Evolutionary conservation across 2,888 invertebrate species (phyloP).

Genomic region (Scaptodrosophila latifasciaeformis): DNA sequence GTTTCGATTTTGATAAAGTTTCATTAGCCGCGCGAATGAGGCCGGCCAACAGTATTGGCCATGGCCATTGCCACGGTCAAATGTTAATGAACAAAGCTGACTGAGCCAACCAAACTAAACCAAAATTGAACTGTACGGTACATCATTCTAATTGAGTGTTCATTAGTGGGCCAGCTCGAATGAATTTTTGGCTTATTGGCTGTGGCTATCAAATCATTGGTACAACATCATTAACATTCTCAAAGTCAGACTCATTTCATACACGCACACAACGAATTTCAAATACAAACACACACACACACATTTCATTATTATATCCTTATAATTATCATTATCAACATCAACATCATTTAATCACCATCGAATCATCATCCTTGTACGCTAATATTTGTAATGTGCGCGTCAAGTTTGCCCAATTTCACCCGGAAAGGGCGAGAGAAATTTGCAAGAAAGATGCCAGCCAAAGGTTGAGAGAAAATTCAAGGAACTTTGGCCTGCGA

Average conservation of each 20-base stretch:
- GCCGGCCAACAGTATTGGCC: neutral
- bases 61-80: slow-evolving; percentile 36
- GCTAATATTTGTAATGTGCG: slow-evolving; percentile 66
- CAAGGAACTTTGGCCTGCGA: no score
- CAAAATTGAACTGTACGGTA: slow-evolving; percentile 28
- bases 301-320: no score
- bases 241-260: slow-evolving; percentile 23
- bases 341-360: slow-evolving; percentile 55
- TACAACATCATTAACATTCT: slow-evolving; percentile 51
- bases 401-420: slow-evolving; percentile 60
- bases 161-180: slow-evolving; percentile 58
- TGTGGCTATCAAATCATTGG: slow-evolving; percentile 47
- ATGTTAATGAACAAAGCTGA: slow-evolving; percentile 63
- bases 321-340: neutral
- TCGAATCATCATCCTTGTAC: slow-evolving; percentile 62
- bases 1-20: neutral
- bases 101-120: no score
- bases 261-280: no score
- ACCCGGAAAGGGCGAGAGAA: slow-evolving; percentile 29
- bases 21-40: neutral
- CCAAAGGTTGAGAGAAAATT: no score
- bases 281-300: no score
- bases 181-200: slow-evolving; percentile 57
- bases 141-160: slow-evolving; percentile 68
- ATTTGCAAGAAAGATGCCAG: neutral